Conservation (phyloP, 2,113 vertebrate species). For the Blennius ocellaris region DNA sequence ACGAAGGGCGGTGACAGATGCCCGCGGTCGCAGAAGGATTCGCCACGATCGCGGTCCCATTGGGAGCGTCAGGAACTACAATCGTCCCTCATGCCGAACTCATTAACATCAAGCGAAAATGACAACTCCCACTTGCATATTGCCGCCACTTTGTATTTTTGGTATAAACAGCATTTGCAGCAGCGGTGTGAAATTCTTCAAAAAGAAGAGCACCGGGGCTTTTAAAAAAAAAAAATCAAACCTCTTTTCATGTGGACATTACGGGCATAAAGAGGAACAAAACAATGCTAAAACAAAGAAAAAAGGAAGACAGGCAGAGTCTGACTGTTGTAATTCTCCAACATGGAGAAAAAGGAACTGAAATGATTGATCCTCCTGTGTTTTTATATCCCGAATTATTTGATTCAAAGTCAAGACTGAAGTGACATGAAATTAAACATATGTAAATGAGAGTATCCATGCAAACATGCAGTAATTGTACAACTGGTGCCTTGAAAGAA, state of each 20-base stretch:
- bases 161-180: slow-evolving; percentile 8
- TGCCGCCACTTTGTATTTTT: slow-evolving; percentile 33
- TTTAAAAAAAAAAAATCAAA: too few relatives aligned
- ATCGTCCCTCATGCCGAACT: slow-evolving; percentile 39
- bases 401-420: neutral
- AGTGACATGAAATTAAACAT: neutral
- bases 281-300: neutral
- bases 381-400: neutral
- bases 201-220: neutral
- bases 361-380: neutral
- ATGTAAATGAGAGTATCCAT: neutral
- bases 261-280: neutral
- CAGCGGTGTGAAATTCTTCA: neutral
- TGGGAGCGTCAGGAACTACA: slow-evolving; percentile 31
- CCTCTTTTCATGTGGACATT: neutral
- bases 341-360: neutral
- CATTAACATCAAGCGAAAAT: slow-evolving; percentile 58
- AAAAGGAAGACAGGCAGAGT: neutral
- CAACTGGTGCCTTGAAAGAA: neutral
- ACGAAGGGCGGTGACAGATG: slow-evolving; percentile 49
- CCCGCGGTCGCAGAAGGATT: slow-evolving; percentile 37
- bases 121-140: slow-evolving; percentile 36
- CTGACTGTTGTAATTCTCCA: neutral
- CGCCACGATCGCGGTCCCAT: slow-evolving; percentile 36
- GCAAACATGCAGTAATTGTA: neutral